These are phyloP conservation scores for Sebastes nivosus DNA, from an alignment of 2,797 vertebrate species.

Conservation along the genomic window DNA sequence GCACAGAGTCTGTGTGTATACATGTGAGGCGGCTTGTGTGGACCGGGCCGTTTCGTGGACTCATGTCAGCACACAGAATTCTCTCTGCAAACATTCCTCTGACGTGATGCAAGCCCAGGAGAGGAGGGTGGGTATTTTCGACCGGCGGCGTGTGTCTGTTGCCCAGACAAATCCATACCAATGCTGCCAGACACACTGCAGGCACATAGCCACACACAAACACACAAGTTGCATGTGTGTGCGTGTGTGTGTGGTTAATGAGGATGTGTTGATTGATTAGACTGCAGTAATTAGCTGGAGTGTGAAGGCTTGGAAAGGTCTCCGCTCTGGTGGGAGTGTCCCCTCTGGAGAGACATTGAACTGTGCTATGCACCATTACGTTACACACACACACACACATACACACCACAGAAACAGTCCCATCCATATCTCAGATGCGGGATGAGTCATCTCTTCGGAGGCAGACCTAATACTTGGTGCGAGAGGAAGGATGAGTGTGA, in stretches of 20 bases:
- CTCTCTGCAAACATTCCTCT: slow-evolving; percentile 74
- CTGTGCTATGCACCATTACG: slow-evolving; percentile 64
- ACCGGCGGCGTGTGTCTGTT: slow-evolving; percentile 14
- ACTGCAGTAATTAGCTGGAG: slow-evolving; percentile 83
- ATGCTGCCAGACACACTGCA: slow-evolving; percentile 11
- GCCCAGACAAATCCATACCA: slow-evolving; percentile 53
- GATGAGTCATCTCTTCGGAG: slow-evolving; percentile 70
- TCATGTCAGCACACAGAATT: slow-evolving; percentile 67
- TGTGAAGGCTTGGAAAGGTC: slow-evolving; percentile 74
- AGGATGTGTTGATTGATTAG: slow-evolving; percentile 85
- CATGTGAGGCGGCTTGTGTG: slow-evolving; percentile 31
- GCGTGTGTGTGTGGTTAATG: slow-evolving; percentile 63
- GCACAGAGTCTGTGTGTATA: slow-evolving; percentile 29
- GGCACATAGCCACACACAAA: slow-evolving; percentile 20
- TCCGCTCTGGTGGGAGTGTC: slow-evolving; percentile 68
- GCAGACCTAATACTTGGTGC: slow-evolving; percentile 41
- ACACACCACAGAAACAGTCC: slow-evolving; percentile 25
- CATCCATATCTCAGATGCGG: slow-evolving; percentile 56
- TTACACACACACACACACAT: not conserved
- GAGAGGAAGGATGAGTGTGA: slow-evolving; percentile 33
- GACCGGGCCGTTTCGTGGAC: slow-evolving; percentile 45
- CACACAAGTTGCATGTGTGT: slow-evolving; percentile 7
- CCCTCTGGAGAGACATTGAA: slow-evolving; percentile 62
- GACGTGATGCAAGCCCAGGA: slow-evolving; percentile 54
- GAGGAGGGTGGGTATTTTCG: slow-evolving; percentile 24